Evolutionary conservation across 2,888 invertebrate genomes (phyloP).

Genomic region (Onchidella celtica): DNA sequence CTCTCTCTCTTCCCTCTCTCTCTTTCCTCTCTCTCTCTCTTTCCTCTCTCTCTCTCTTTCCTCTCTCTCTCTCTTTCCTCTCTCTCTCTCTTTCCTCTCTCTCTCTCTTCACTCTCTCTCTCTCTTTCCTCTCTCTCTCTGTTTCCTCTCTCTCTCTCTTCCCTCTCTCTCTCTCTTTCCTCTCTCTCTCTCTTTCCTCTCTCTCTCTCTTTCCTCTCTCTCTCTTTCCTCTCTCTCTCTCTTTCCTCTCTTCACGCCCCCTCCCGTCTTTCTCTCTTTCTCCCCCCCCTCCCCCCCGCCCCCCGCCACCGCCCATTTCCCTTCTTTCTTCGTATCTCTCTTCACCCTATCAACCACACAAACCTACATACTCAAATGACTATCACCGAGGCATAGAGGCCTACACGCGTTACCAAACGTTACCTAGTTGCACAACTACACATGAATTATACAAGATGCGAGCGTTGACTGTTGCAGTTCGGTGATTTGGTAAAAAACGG

Average conservation of each 20-base stretch:
- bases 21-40: background rate
- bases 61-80: background rate
- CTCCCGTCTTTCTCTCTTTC: background rate
- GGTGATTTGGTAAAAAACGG: too few relatives aligned
- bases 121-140: background rate
- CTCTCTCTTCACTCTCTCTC: too few relatives aligned
- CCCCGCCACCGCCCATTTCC: too few relatives aligned
- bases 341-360: too few relatives aligned
- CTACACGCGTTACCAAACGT: too few relatives aligned
- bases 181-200: background rate
- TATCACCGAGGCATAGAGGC: too few relatives aligned
- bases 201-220: background rate
- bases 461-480: too few relatives aligned
- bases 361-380: background rate
- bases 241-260: background rate
- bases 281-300: background rate
- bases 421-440: too few relatives aligned
- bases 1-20: background rate
- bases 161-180: background rate
- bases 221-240: background rate
- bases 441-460: too few relatives aligned
- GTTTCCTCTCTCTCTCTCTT: background rate
- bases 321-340: too few relatives aligned
- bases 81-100: background rate
- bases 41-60: background rate